Conservation (phyloP, 1,140 invertebrate species). For the Bilobella aurantiaca region DNA sequence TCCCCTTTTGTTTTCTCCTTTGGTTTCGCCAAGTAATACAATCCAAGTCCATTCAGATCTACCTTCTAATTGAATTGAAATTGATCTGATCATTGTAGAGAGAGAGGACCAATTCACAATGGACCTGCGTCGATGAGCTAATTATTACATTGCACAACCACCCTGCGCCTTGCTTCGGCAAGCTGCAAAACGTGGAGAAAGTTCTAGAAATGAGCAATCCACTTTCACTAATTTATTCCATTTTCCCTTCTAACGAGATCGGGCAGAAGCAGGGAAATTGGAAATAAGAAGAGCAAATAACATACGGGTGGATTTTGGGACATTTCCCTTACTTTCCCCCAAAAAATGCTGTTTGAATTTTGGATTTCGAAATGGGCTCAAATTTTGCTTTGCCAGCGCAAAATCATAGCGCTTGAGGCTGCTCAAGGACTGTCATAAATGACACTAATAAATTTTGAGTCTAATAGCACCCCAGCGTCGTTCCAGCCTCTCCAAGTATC, state of each 20-base stretch:
- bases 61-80: background rate
- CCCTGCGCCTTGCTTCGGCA: background rate
- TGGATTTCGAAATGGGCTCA: background rate
- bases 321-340: background rate
- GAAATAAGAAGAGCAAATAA: background rate
- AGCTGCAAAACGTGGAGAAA: too few species aligned
- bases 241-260: background rate
- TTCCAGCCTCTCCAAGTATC: too few species aligned
- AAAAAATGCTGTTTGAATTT: background rate
- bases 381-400: background rate
- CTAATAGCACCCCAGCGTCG: too few species aligned
- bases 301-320: background rate
- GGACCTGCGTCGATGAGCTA: background rate
- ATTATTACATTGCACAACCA: background rate
- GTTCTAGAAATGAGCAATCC: background rate
- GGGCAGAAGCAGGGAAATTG: background rate
- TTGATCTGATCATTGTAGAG: too few species aligned
- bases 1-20: background rate
- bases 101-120: too few species aligned
- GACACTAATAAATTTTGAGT: too few species aligned
- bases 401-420: too few species aligned
- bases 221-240: background rate
- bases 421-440: too few species aligned
- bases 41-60: background rate
- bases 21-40: background rate